A percentile compares a stretch with the other conserved stretches of the same genome.
phyloP scores from a whole-genome alignment of 2,113 vertebrate species.

The Egretta garzetta region DNA sequence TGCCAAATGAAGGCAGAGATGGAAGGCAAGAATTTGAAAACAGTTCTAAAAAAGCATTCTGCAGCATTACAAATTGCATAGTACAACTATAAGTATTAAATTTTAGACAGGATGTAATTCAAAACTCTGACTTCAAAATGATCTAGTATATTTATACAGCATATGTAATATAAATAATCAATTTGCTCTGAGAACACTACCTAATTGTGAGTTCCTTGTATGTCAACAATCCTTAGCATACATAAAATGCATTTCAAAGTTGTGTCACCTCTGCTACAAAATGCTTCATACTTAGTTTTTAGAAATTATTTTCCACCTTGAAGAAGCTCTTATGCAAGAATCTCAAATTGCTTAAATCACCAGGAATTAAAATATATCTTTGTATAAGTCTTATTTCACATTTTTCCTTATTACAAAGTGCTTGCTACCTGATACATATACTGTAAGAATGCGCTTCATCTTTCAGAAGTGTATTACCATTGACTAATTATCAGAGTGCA shows the following conservation, averaged over 20 bases:
- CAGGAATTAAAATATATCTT: not conserved
- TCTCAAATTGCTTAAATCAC: not conserved
- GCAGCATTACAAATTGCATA: not conserved
- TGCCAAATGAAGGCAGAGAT: not conserved
- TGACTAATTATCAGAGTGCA: not conserved
- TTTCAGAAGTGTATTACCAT: not conserved
- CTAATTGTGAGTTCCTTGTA: not conserved
- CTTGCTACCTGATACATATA: not conserved
- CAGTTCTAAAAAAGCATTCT: not conserved
- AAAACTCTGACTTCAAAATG: not conserved
- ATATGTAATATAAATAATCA: not conserved
- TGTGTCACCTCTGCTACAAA: not conserved
- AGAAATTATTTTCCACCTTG: not conserved
- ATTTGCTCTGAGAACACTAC: not conserved
- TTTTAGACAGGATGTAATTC: not conserved
- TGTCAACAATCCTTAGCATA: not conserved
- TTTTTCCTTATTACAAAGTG: not conserved
- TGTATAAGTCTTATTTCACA: not conserved
- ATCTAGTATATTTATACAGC: not conserved
- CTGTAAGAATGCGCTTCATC: not conserved
- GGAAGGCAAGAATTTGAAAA: not conserved
- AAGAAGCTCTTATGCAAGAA: not conserved
- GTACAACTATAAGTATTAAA: not conserved
- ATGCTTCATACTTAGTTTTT: not conserved
- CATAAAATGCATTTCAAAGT: not conserved